Base-by-base conservation (phyloP, 1,140 invertebrate species). In the Drosophila seguyi region DNA sequence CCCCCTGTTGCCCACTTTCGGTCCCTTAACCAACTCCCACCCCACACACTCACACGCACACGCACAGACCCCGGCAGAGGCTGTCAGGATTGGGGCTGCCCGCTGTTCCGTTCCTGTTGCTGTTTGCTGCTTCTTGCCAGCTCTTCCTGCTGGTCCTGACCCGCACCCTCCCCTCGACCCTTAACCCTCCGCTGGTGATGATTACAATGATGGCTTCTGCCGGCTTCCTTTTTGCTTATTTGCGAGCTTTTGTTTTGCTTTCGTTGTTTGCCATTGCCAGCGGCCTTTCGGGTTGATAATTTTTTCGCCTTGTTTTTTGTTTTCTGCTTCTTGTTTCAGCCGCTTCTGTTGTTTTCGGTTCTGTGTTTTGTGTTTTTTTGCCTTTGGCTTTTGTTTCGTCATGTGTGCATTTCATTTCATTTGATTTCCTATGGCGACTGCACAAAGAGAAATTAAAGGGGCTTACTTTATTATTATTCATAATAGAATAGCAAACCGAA, bases 321-420 rank as follows among this genome's bases (percentile, higher is more conserved):
- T 50, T 50, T 57, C 42, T 38, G 20, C 75, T 88, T 79, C 78
- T 45, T 56, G 50, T 57, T 72, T 48, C 29, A 27, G 67, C 50
- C 67, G 45, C 44, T 69, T 50, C 55, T 62, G 48, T 41, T 65
- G 47, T 55, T 81, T 81, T 53, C 29, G 58, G 38, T 55, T 65
- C 61, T 57, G 66, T 61, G 57, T 77, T 75, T 80, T 77, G 75
- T 81, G 76, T 79, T 72, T 78, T 78, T 83, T 78, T 87, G 60
- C 73, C 50, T 81, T 69, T 77, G 69, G 80, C 77, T 91, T 85
- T 91, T 91, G 88, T 91, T 91, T 91, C 78, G 80, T 79, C 84
- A 81, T 84, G 80, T 91, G 82, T 91, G 79, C 77, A 81, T 91
- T 91, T 81, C 83, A 88, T 88, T 91, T 84, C 88, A 91, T 91